Evolutionary conservation across 1,140 invertebrate species (phyloP).

Genomic region (Dinoponera quadriceps): DNA sequence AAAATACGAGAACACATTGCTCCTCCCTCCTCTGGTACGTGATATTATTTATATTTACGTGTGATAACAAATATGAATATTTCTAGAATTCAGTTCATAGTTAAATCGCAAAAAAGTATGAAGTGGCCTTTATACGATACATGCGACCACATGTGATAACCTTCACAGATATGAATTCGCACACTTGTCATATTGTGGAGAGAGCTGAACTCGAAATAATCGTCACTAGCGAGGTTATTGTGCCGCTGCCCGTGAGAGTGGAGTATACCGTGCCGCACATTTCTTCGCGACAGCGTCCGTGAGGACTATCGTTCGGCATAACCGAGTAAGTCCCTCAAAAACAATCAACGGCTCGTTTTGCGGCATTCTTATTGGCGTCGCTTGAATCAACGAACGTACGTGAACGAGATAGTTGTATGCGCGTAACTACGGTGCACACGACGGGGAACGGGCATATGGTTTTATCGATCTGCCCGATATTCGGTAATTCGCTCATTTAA

Average conservation of each 20-base stretch:
- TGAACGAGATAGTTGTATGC: not conserved
- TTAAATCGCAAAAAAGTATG: not conserved
- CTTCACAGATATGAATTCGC: constrained; percentile 12
- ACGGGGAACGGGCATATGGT: not conserved
- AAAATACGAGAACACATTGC: not conserved
- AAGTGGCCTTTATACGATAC: constrained; percentile 32
- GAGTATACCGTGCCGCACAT: constrained; percentile 7
- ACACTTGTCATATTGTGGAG: not conserved
- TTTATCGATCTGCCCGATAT: not conserved
- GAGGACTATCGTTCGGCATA: not conserved
- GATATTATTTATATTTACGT: not conserved
- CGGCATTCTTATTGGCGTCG: not conserved
- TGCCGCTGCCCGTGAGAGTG: not conserved
- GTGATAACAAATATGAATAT: constrained; percentile 5
- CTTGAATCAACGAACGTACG: not conserved
- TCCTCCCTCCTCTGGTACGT: not conserved
- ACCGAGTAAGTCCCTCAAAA: constrained; percentile 38
- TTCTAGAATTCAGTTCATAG: not conserved
- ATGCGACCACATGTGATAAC: constrained; percentile 10
- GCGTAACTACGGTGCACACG: not conserved
- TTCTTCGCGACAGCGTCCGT: not conserved
- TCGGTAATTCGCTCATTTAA: not conserved
- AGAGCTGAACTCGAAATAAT: constrained; percentile 3
- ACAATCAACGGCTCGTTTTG: not conserved
- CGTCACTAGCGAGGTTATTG: not conserved